Base-by-base conservation (phyloP, 1,140 invertebrate species). In the Macrocentrus cingulum region DNA sequence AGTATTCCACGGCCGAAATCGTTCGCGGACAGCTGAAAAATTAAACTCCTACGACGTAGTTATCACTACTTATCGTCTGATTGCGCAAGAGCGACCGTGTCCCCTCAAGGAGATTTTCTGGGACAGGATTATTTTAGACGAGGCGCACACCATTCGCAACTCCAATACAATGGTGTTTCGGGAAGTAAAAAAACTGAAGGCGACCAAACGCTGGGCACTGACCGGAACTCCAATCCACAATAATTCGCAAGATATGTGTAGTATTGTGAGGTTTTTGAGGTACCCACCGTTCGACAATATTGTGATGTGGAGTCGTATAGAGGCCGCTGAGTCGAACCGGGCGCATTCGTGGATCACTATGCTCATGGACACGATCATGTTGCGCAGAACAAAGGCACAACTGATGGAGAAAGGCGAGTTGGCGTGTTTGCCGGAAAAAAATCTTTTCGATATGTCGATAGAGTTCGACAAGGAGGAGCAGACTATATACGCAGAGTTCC, bases 221-320 rank as follows among this genome's bases (percentile, higher is more conserved):
- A 96, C 95, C 4, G 96, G 96, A 9, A 98, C 96, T 0, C 95
- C 95, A 0, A 89, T 98, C 49, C 95, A 98, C 65, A 98, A 98
- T 72, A 91, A 94, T 72, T 88, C 94, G 67, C 70, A 89, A 23
- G 94, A 98, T 79, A 81, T 97, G 16, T 97, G 88, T 79, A 88
- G 93, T 0, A 77, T 97, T 15, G 71, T 98, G 0, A 92, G 92
- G 70, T 96, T 94, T 76, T 70, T 95, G 0, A 79, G 85, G 13
- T 92, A 89, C 71, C 83, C 87, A n/a, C 93, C 93, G 1, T 95
- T 95, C 72, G 88, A 95, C 77, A 91, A 95, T 66, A 75, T 91
- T 13, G 66, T 75, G 4, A 85, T 88, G 1, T 80, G 73, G 86
- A 87, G 85, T 63, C 77, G 78, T 20, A 85, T 85, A 79, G 83